Evolutionary conservation across 2,797 vertebrate species (phyloP).

Genomic region (Coccyzus lansbergi): DNA sequence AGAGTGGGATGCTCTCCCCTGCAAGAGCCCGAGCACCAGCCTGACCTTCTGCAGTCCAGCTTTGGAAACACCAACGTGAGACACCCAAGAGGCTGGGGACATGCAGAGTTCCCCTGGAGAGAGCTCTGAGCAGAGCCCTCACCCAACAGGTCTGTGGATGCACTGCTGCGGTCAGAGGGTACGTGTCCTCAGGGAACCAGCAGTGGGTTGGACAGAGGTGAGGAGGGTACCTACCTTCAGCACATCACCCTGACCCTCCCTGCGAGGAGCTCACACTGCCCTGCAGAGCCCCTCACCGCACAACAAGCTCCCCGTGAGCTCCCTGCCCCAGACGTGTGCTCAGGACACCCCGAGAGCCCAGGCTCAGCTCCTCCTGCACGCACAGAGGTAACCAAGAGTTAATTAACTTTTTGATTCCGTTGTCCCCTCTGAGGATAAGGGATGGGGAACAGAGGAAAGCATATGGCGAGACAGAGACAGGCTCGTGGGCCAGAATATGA

Average conservation of each 20-base stretch:
- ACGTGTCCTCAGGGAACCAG: rapidly evolving
- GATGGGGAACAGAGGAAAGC: background rate
- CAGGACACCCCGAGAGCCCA: too few species aligned
- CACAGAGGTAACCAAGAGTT: background rate
- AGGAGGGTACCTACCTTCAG: background rate
- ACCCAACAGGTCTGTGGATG: rapidly evolving
- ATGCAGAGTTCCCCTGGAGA: rapidly evolving
- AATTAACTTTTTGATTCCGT: background rate
- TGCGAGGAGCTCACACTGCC: background rate
- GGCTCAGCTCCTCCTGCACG: background rate
- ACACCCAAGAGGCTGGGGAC: rapidly evolving
- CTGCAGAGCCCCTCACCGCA: background rate
- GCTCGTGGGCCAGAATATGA: background rate
- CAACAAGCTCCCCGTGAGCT: background rate
- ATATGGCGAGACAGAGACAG: rapidly evolving
- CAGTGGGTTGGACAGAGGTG: rapidly evolving
- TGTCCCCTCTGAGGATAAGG: background rate
- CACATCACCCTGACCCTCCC: background rate
- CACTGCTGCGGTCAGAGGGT: rapidly evolving
- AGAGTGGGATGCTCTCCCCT: background rate
- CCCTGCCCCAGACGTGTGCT: too few species aligned
- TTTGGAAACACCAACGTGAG: rapidly evolving
- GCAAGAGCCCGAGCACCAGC: rapidly evolving
- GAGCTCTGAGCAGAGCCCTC: rapidly evolving
- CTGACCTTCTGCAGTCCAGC: background rate